Evolutionary conservation across 2,797 vertebrate genomes (phyloP), one percentile per base, ranked within the genome.

Genomic region (Pangasius larnaudii): DNA sequence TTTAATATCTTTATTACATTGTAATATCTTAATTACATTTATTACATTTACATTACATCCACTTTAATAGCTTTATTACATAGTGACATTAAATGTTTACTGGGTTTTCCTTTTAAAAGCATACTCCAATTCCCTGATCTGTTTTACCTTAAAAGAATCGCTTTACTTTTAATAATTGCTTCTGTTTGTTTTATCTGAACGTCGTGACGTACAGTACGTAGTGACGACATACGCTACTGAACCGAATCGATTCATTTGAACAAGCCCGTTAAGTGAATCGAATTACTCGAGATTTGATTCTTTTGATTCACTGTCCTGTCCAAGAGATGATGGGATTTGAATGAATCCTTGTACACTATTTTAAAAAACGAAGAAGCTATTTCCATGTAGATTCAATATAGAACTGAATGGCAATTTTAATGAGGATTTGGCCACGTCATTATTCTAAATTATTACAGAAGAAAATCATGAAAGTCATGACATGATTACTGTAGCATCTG

Each of bases 171-270:
- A 78, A 78, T 53, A 53, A 78, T 19, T 56, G 75, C 30, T 78
- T 33, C 19, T 9, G n/a, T 53, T 56, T 22, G 49, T 3, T 22
- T 3, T 78, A 30, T 8, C 16, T 11, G 19, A 10, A 78, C 30
- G 13, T 1, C 18, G 13, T 0, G 49, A 58, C 53, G 30, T 59
- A 9, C 69, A 9, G 7, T 69, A 36, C 53, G 77, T 58, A 58
- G 1, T 59, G 78, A 39, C 78, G 56, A 59, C 78, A 39, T 14
- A 14, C 56, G 19, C 14, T 14, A 27, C 56, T 59, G 78, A 39
- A 36, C 39, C 19, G 53, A 80, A 59, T 61, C 78, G 56, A 81
- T 59, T 61, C 56, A 61, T 61, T 80, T 81, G 36, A 81, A 81
- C 56, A 42, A 24, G 11, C 10, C 30, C 30, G 51, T 36, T 1